Evolutionary conservation across 2,797 vertebrate species (phyloP), one percentile per base, ranked within the genome.

Genomic region (Bovichtus variegatus): DNA sequence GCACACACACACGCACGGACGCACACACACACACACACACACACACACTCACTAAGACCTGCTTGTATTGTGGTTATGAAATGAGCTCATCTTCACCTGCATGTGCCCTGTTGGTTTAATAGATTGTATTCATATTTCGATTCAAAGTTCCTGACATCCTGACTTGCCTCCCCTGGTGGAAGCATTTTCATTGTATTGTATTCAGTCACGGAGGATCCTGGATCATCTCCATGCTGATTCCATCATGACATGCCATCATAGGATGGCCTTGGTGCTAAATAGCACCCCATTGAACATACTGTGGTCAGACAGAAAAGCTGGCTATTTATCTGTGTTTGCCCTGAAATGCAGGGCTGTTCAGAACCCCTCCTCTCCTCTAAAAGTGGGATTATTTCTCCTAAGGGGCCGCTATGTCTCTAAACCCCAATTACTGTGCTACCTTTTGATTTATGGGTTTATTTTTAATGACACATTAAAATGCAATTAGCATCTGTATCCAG

Each of bases 381-480:
- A 92, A 90, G 85, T 80, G 57, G 90, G 93, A 91, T 95, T 93
- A 94, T 72, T 83, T 83, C 82, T 92, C 91, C 89, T 85, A 63
- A 68, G 86, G 93, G 92, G 82, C 85, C 36, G 55, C 85, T 91
- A 90, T 91, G 82, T 92, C 91, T 93, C 89, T 90, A 90, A 94
- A 93, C 85, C 87, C 90, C 87, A 92, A 93, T 94, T 94, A 94
- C 85, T 82, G 76, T 74, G 83, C 89, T 89, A 84, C 91, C 83
- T 84, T 84, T 90, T 95, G 94, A 95, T 95, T 95, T 95, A 95
- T 94, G 90, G 89, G 79, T 94, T 94, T 93, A 91, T 90, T 94
- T 94, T 89, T 95, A 94, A 95, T 93, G 92, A 93, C 87, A 91
- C 93, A 95, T 95, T 95, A 95, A 95, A 95, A 95, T 91, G 88